A percentile compares a stretch with the other conserved stretches of the same genome.
Conservation (phyloP, 2,113 vertebrate genomes). For the Lepus europaeus region DNA sequence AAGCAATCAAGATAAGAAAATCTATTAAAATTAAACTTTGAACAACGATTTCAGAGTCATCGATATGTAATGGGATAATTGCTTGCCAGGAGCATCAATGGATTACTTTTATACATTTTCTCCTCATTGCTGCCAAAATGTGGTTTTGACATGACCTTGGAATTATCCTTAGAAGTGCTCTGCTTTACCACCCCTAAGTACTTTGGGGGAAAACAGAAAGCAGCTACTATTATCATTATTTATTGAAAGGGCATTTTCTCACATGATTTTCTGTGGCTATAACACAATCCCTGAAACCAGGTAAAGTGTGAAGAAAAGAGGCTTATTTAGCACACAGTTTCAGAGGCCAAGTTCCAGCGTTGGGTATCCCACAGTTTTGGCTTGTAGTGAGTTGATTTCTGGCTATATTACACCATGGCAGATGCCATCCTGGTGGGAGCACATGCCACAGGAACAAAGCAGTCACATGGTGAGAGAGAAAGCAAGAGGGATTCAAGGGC, state of each 20-base stretch:
- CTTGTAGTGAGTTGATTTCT: too few species aligned
- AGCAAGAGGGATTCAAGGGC: too few species aligned
- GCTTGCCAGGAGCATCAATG: not conserved
- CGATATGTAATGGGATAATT: not conserved
- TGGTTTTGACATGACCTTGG: not conserved
- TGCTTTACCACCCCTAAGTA: not conserved
- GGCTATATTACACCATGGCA: too few species aligned
- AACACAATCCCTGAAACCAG: too few species aligned
- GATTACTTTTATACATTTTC: not conserved
- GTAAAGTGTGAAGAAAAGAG: too few species aligned
- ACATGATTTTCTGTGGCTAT: too few species aligned
- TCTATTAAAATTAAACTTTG: slow-evolving; percentile 52
- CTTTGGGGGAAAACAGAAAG: not conserved
- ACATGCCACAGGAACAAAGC: too few species aligned
- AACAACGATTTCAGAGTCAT: slow-evolving; percentile 57
- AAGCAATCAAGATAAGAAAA: slow-evolving; percentile 67
- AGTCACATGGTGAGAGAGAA: too few species aligned
- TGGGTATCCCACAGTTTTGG: too few species aligned
- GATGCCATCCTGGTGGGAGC: too few species aligned
- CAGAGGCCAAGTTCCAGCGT: too few species aligned
- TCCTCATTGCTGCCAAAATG: not conserved
- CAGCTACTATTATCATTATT: not conserved
- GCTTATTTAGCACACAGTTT: too few species aligned
- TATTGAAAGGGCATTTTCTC: not conserved
- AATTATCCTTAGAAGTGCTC: not conserved